Conservation (phyloP, 2,888 invertebrate species). For the Drosophila meridionalis region DNA sequence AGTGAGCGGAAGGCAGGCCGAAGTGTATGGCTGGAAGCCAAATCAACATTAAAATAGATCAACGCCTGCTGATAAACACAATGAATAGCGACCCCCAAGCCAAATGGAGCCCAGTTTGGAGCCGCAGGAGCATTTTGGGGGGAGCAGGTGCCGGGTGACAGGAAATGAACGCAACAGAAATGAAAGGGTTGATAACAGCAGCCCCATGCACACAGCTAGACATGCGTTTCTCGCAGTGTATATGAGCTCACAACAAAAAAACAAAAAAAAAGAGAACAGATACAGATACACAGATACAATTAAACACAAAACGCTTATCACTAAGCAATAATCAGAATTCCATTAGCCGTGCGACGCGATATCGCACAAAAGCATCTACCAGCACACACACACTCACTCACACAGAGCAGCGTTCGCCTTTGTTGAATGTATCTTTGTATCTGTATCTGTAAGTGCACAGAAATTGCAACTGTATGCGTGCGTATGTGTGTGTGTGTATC, state of each 20-base stretch:
- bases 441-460: conserved; percentile 68
- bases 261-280: conserved; percentile 45
- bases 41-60: conserved; percentile 75
- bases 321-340: conserved; percentile 84
- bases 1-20: conserved; percentile 16
- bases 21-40: conserved; percentile 31
- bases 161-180: conserved; percentile 53
- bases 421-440: conserved; percentile 70
- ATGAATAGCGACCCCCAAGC: conserved; percentile 59
- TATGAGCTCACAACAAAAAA: conserved; percentile 20
- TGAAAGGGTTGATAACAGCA: conserved; percentile 55
- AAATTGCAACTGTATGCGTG: conserved; percentile 49
- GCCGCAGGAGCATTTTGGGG: not conserved
- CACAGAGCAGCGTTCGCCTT: conserved; percentile 33
- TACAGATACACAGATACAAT: conserved; percentile 84
- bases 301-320: conserved; percentile 84
- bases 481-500: conserved; percentile 64
- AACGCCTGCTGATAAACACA: conserved; percentile 66
- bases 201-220: not conserved
- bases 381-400: conserved; percentile 29
- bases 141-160: conserved; percentile 47
- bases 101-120: conserved; percentile 29
- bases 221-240: conserved; percentile 27
- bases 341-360: conserved; percentile 83
- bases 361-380: conserved; percentile 76